Percentiles rank a stretch among this genome's conserved stretches.
Evolutionary conservation across 2,113 vertebrate genomes (phyloP).

Genomic region (Ophiodon elongatus): DNA sequence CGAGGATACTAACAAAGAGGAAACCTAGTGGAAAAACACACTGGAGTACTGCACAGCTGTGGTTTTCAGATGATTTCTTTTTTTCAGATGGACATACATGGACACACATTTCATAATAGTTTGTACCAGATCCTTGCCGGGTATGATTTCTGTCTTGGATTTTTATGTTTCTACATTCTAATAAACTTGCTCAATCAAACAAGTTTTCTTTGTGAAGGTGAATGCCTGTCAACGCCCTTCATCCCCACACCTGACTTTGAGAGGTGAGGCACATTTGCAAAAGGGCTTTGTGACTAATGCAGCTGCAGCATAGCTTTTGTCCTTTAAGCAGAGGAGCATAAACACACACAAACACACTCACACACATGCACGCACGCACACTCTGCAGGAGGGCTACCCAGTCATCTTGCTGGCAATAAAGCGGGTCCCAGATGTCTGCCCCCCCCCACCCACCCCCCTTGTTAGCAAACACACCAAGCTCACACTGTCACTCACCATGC

Average conservation of each 20-base stretch:
- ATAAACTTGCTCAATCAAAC: background rate
- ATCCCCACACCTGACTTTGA: conserved; percentile 22
- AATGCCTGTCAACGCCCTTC: background rate
- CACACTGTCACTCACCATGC: conserved; percentile 40
- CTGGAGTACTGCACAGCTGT: background rate
- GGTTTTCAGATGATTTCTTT: conserved; percentile 6
- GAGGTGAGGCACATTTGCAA: conserved; percentile 9
- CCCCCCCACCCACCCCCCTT: conserved; percentile 14
- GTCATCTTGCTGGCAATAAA: conserved; percentile 56
- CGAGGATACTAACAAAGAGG: conserved; percentile 6
- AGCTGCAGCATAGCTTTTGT: conserved; percentile 55
- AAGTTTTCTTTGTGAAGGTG: background rate
- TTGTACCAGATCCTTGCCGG: background rate
- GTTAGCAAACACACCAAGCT: conserved; percentile 49
- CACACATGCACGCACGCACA: conserved; percentile 25
- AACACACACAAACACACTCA: conserved; percentile 20
- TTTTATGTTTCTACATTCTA: background rate
- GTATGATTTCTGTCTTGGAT: background rate
- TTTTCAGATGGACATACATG: no score
- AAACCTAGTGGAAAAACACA: conserved; percentile 32
- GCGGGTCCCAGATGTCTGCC: conserved; percentile 69
- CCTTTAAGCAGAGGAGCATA: conserved; percentile 39
- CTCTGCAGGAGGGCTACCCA: conserved; percentile 59
- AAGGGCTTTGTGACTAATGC: conserved; percentile 29
- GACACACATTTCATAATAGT: background rate